A percentile compares a stretch with the other conserved stretches of the same genome.
These are phyloP conservation scores for Paedocypris micromegethes DNA, from an alignment of 2,797 vertebrate genomes.

Conservation along the genomic window DNA sequence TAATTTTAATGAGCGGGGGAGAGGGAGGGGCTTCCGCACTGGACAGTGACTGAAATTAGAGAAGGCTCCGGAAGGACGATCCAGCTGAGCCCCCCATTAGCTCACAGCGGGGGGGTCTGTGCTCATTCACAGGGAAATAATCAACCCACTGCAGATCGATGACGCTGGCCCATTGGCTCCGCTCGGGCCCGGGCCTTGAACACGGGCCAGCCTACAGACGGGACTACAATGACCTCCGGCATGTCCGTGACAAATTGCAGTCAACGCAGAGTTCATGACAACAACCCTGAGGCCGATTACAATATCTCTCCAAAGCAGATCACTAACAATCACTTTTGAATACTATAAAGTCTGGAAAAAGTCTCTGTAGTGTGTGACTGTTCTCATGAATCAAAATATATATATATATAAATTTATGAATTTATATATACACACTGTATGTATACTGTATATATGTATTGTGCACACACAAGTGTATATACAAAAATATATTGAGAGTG, in stretches of 20 bases:
- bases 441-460: too few species aligned
- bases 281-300: background rate
- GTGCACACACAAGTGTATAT: too few species aligned
- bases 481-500: too few species aligned
- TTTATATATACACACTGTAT: too few species aligned
- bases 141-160: conserved; percentile 34
- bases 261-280: conserved; percentile 8
- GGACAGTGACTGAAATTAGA: conserved; percentile 30
- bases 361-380: too few species aligned
- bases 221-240: conserved; percentile 12
- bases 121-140: conserved; percentile 26
- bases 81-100: conserved; percentile 42
- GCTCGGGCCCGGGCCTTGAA: conserved; percentile 31
- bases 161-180: conserved; percentile 6
- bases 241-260: background rate
- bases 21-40: conserved; percentile 23
- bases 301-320: conserved; percentile 6
- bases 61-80: conserved; percentile 25
- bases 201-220: conserved; percentile 12
- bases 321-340: background rate
- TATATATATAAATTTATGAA: too few species aligned
- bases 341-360: too few species aligned
- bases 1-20: conserved; percentile 36
- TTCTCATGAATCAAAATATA: too few species aligned
- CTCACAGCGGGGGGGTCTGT: conserved; percentile 17